Evolutionary conservation across 1,140 invertebrate species (phyloP).

Genomic region (Lepidotrigona ventralis): DNA sequence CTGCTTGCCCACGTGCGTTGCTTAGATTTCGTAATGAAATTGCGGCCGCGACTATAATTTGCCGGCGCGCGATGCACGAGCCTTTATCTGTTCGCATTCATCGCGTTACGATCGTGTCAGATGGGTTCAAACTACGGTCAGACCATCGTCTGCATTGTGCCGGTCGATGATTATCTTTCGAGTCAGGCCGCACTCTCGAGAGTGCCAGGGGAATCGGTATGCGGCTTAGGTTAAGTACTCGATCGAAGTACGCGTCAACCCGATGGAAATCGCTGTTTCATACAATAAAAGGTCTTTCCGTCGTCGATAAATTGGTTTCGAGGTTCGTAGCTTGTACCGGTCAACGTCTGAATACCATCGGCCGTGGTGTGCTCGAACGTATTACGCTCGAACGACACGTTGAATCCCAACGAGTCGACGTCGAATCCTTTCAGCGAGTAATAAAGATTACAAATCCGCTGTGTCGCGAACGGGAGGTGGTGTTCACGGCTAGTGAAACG

Average conservation of each 20-base stretch:
- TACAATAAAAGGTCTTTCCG: neutral
- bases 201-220: neutral
- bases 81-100: constrained; percentile 58
- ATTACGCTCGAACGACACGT: neutral
- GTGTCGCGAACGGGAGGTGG: neutral
- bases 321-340: neutral
- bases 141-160: constrained; percentile 36
- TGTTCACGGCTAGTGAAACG: neutral
- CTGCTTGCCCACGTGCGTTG: constrained; percentile 40
- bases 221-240: neutral
- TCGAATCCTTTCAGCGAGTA: neutral
- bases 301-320: neutral
- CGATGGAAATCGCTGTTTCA: neutral
- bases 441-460: neutral
- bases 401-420: neutral
- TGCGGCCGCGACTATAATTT: constrained; percentile 52
- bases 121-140: constrained; percentile 32
- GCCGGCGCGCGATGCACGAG: constrained; percentile 57
- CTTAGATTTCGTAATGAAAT: constrained; percentile 58
- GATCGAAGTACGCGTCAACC: neutral
- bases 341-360: neutral
- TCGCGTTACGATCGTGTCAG: constrained; percentile 52
- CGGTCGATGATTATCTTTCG: constrained; percentile 35
- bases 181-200: neutral
- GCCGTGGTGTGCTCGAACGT: neutral